These are phyloP conservation scores for Mystacides longicornis DNA, from an alignment of 2,888 invertebrate genomes.

Conservation along the genomic window DNA sequence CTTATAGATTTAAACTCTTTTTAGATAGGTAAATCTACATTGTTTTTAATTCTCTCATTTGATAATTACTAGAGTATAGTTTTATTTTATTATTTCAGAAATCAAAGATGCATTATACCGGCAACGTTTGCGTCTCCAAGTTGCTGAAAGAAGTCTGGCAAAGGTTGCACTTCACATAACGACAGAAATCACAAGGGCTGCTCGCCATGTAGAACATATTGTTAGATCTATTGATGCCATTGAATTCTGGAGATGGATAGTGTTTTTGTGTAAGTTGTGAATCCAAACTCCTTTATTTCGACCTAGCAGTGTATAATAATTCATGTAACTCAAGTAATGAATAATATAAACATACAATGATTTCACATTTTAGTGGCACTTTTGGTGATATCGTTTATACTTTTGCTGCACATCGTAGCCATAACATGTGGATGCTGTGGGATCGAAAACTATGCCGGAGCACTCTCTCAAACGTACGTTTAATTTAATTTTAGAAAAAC, in stretches of 20 bases:
- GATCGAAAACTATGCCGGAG: constrained; percentile 34
- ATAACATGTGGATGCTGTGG: constrained; percentile 39
- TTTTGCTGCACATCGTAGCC: constrained; percentile 26
- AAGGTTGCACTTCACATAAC: constrained; percentile 52
- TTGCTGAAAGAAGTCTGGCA: constrained; percentile 51
- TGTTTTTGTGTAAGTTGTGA: constrained; percentile 49
- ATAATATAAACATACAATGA: not conserved
- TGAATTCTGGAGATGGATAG: constrained; percentile 58
- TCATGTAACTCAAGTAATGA: not conserved
- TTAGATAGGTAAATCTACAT: too few relatives aligned
- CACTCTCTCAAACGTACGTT: constrained; percentile 32
- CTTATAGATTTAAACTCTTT: too few relatives aligned
- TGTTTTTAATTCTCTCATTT: not conserved
- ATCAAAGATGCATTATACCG: constrained; percentile 51
- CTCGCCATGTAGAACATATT: constrained; percentile 38
- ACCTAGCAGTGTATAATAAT: not conserved
- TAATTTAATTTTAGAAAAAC: not conserved
- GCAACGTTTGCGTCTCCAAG: constrained; percentile 50
- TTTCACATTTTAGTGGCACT: constrained; percentile 21
- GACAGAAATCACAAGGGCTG: constrained; percentile 37
- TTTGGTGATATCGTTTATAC: constrained; percentile 12
- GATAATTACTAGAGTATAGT: not conserved
- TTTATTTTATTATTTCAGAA: constrained; percentile 36
- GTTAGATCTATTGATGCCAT: constrained; percentile 46
- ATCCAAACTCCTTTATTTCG: not conserved